phyloP scores from a whole-genome alignment of 2,888 invertebrate species.

The Macropis europaea region DNA sequence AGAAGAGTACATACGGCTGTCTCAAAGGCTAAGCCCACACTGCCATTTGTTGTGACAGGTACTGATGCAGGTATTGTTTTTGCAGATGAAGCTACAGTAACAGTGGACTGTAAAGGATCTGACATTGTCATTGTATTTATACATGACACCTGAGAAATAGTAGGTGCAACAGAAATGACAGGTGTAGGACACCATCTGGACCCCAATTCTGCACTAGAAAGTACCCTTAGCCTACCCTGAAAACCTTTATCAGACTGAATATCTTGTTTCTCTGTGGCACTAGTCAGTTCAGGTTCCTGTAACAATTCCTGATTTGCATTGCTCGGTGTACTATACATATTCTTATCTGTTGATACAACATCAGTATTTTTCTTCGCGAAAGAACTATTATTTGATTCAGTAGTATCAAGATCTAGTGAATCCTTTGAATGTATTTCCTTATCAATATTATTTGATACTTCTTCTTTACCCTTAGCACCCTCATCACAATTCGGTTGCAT shows the following conservation, averaged over 20 bases:
- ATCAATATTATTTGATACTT: background rate
- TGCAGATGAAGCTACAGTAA: background rate
- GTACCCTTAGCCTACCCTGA: slow-evolving; percentile 38
- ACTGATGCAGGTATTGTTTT: background rate
- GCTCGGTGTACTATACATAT: background rate
- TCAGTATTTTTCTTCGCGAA: background rate
- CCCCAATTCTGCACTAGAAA: slow-evolving; percentile 56
- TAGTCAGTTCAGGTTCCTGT: background rate
- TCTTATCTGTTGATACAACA: background rate
- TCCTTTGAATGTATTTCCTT: background rate
- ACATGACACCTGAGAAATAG: background rate
- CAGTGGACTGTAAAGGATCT: background rate
- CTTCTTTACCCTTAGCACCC: background rate
- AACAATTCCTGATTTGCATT: background rate
- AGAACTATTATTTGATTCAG: too few species aligned
- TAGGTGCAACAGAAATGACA: background rate
- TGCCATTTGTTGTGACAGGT: background rate
- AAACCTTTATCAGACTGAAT: background rate
- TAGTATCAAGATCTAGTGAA: background rate
- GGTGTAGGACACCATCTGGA: slow-evolving; percentile 65
- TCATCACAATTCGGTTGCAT: background rate
- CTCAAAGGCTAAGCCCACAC: background rate
- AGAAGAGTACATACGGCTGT: background rate
- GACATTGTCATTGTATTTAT: background rate
- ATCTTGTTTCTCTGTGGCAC: background rate